These are phyloP conservation scores for Siphlonurus alternatus DNA, from an alignment of 2,888 invertebrate genomes.

Conservation along the genomic window DNA sequence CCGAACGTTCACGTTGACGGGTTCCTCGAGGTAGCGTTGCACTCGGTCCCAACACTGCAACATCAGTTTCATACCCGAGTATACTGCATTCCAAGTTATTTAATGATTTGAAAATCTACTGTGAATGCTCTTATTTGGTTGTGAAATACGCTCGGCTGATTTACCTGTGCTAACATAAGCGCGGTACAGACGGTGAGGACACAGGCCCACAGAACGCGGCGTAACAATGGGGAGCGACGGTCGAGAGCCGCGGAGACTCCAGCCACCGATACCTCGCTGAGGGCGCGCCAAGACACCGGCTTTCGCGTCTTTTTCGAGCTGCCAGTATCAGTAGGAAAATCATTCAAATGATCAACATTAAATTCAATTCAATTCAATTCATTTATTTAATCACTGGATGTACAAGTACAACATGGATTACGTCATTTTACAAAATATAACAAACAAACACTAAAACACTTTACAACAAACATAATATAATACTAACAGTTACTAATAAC, in stretches of 20 bases:
- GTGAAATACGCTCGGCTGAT: no score
- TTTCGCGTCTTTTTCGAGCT: neutral
- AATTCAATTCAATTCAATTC: no score
- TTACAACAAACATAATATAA: no score
- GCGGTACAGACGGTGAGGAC: slow-evolving; percentile 11
- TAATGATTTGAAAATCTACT: no score
- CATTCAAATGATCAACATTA: no score
- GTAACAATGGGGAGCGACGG: neutral
- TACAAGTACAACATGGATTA: no score
- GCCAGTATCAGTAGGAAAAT: no score
- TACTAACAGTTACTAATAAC: no score
- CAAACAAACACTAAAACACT: no score
- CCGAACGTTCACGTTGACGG: slow-evolving; percentile 15
- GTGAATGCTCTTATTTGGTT: no score
- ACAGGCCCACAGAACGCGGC: slow-evolving; percentile 11
- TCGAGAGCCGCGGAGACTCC: neutral
- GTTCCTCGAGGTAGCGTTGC: slow-evolving; percentile 11
- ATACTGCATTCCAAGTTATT: neutral
- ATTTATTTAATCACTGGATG: no score
- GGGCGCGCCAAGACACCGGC: neutral
- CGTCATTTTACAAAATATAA: no score
- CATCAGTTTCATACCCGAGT: neutral
- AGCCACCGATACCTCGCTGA: neutral
- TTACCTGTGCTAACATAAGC: slow-evolving; percentile 12
- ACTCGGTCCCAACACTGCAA: neutral